Conservation (phyloP, 2,888 invertebrate genomes). For the Marasmarcha lunaedactyla region DNA sequence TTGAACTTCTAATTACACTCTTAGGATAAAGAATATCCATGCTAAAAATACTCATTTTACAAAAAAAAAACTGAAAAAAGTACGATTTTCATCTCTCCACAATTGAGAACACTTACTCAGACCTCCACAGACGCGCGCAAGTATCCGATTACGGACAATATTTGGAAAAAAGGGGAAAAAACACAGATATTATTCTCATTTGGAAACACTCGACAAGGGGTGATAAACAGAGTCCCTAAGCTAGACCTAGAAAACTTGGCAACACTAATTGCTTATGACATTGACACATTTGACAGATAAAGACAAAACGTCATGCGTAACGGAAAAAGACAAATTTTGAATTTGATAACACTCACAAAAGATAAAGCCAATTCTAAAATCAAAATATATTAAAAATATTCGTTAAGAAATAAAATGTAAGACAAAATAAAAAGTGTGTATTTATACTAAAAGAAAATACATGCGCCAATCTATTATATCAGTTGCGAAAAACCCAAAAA, state of each 20-base stretch:
- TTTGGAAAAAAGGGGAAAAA: constrained; percentile 37
- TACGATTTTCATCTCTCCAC: not conserved
- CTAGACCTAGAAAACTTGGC: no score
- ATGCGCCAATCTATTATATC: not conserved
- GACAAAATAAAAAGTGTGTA: not conserved
- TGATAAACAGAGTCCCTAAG: not conserved
- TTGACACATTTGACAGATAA: not conserved
- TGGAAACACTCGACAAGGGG: constrained; percentile 21
- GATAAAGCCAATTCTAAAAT: constrained; percentile 20
- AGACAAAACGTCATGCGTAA: constrained; percentile 17
- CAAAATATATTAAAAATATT: constrained; percentile 16
- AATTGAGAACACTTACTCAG: constrained; percentile 46
- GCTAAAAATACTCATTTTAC: no score
- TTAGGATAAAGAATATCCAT: no score
- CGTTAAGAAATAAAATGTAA: constrained; percentile 19
- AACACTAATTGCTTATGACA: no score
- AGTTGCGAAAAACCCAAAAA: no score
- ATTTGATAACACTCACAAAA: constrained; percentile 17
- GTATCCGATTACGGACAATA: constrained; percentile 65
- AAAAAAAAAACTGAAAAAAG: no score
- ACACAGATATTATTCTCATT: constrained; percentile 55
- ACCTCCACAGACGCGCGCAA: constrained; percentile 64
- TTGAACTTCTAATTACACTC: no score
- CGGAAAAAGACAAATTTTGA: constrained; percentile 18
- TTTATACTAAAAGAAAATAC: constrained; percentile 1